Evolutionary conservation across 2,888 invertebrate species (phyloP).

Genomic region (Parochlus steinenii): DNA sequence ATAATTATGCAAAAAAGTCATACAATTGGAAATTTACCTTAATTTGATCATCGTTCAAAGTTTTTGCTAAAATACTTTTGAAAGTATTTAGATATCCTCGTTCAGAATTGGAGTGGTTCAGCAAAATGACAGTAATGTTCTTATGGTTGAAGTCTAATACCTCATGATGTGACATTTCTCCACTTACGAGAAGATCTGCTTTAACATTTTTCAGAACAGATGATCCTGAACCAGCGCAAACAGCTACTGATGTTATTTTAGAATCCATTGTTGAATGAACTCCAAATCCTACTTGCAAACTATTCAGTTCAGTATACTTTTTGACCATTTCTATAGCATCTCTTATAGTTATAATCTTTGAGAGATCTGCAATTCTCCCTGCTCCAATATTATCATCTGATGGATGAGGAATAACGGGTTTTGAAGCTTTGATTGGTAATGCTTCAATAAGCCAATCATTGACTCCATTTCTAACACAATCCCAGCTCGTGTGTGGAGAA

Average conservation of each 20-base stretch:
- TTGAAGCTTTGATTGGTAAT: slow-evolving; percentile 18
- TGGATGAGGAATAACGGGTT: slow-evolving; percentile 8
- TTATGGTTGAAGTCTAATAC: slow-evolving; percentile 70
- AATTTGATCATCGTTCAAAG: slow-evolving; percentile 33
- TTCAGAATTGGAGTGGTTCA: slow-evolving; percentile 89
- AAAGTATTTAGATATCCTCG: slow-evolving; percentile 64
- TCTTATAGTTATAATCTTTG: slow-evolving; percentile 34
- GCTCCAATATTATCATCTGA: slow-evolving; percentile 29
- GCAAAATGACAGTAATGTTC: slow-evolving; percentile 65
- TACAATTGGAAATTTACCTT: slow-evolving; percentile 49
- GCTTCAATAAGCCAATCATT: slow-evolving; percentile 77
- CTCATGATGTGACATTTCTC: slow-evolving; percentile 93
- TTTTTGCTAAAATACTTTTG: slow-evolving; percentile 24
- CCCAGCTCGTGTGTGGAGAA: slow-evolving; percentile 88
- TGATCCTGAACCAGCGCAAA: slow-evolving; percentile 82
- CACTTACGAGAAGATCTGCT: slow-evolving; percentile 74
- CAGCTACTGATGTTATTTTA: slow-evolving; percentile 45
- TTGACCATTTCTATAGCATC: slow-evolving; percentile 52
- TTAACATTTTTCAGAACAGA: slow-evolving; percentile 52
- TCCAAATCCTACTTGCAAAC: slow-evolving; percentile 58
- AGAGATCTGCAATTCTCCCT: slow-evolving; percentile 39
- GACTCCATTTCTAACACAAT: slow-evolving; percentile 65
- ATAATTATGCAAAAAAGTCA: background rate
- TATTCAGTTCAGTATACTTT: slow-evolving; percentile 43
- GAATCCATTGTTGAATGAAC: slow-evolving; percentile 27